A percentile compares a stretch with the other conserved stretches of the same genome.
Conservation (phyloP, 2,113 vertebrate genomes). For the Athene noctua region DNA sequence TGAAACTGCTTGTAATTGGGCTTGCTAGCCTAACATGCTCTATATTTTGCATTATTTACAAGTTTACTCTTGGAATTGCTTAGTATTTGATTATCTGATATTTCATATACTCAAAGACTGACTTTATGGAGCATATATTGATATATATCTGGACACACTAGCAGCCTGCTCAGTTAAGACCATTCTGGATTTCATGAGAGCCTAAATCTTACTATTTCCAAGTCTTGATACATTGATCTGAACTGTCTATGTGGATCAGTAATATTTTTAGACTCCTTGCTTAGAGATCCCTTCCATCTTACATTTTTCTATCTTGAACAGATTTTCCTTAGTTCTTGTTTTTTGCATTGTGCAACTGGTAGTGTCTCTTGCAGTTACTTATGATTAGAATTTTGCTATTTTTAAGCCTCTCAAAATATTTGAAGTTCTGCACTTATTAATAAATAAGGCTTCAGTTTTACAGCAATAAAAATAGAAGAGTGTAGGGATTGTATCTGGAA, state of each 20-base stretch:
- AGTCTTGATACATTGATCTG: not conserved
- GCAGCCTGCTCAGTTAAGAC: not conserved
- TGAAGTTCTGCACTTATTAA: not conserved
- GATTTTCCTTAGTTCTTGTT: not conserved
- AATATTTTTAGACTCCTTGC: not conserved
- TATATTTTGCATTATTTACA: slow-evolving; percentile 37
- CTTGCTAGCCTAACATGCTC: not conserved
- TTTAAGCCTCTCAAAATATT: not conserved
- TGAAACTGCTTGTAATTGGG: not conserved
- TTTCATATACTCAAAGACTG: not conserved
- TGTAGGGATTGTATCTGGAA: not conserved
- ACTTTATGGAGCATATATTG: not conserved
- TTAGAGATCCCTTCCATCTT: not conserved
- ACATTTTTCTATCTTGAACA: not conserved
- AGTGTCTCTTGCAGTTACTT: not conserved
- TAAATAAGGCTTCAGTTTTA: not conserved
- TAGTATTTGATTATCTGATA: slow-evolving; percentile 8
- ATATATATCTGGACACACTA: not conserved
- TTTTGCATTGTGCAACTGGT: not conserved
- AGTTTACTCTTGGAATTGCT: not conserved
- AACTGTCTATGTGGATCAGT: not conserved
- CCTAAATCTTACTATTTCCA: not conserved
- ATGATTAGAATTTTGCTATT: not conserved
- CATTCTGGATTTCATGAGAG: not conserved
- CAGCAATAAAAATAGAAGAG: not conserved